Evolutionary conservation across 1,140 invertebrate genomes (phyloP).

Genomic region (Calephelis virginiensis): DNA sequence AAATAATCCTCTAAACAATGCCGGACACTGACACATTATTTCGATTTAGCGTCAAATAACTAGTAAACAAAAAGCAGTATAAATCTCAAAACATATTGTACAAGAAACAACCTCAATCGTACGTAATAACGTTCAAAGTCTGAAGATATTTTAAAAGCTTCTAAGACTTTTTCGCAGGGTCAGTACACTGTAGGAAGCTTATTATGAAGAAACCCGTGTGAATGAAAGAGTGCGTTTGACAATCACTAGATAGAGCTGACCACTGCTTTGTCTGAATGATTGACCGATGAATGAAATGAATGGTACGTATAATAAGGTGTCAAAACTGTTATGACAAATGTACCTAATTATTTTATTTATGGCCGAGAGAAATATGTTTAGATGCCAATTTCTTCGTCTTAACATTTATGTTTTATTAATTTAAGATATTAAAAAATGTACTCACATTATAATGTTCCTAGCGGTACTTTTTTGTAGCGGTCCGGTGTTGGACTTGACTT

Average conservation of each 20-base stretch:
- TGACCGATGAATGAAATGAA: slow-evolving; percentile 38
- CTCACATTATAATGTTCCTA: too few species aligned
- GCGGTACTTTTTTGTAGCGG: too few species aligned
- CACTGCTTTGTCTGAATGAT: slow-evolving; percentile 37
- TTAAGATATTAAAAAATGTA: too few species aligned
- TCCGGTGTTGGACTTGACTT: too few species aligned
- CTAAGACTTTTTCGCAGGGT: neutral
- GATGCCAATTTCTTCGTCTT: neutral
- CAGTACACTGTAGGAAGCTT: slow-evolving; percentile 35
- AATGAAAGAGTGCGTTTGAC: slow-evolving; percentile 37
- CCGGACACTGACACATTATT: slow-evolving; percentile 54
- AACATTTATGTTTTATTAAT: too few species aligned
- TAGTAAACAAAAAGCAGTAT: slow-evolving; percentile 8
- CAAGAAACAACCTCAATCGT: neutral
- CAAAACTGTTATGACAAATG: slow-evolving; percentile 21
- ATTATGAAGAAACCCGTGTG: slow-evolving; percentile 37
- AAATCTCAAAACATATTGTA: neutral
- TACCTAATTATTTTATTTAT: slow-evolving; percentile 19
- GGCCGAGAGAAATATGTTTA: neutral
- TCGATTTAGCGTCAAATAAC: slow-evolving; percentile 44
- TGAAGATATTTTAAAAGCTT: neutral
- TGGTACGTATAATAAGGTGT: slow-evolving; percentile 29
- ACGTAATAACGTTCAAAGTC: slow-evolving; percentile 1
- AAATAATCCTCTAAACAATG: slow-evolving; percentile 55
- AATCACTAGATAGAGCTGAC: slow-evolving; percentile 30